phyloP scores from a whole-genome alignment of 2,888 invertebrate genomes.

The Bimastos eiseni region DNA sequence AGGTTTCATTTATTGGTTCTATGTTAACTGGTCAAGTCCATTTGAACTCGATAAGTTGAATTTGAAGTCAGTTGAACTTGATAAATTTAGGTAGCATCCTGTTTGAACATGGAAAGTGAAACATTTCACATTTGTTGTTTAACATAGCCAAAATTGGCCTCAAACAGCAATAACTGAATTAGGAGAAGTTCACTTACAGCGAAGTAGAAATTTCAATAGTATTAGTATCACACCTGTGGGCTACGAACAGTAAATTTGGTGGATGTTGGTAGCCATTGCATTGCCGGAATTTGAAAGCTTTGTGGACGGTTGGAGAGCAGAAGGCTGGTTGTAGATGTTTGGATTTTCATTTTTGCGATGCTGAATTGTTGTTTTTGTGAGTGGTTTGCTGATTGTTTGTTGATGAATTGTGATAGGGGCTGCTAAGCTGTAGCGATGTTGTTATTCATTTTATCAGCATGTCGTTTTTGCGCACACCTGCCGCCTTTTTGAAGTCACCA shows the following conservation, averaged over 20 bases:
- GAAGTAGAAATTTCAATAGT: not conserved
- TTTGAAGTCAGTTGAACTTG: not conserved
- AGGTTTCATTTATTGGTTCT: not conserved
- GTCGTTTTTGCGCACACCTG: slow-evolving; percentile 22
- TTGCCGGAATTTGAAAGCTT: not conserved
- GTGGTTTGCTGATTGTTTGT: not conserved
- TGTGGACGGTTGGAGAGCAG: not conserved
- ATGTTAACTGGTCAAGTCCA: not conserved
- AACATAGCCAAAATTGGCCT: not conserved
- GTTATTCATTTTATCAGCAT: slow-evolving; percentile 24
- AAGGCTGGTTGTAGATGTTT: not conserved
- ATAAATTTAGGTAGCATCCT: not conserved
- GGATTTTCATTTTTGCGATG: not conserved
- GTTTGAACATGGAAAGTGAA: not conserved
- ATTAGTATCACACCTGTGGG: not conserved
- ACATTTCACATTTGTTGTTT: not conserved
- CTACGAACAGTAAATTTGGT: not conserved
- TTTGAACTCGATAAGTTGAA: not conserved
- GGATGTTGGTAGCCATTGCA: not conserved
- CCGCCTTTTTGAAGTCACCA: not conserved
- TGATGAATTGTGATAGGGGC: not conserved
- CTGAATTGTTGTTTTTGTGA: not conserved
- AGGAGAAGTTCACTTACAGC: not conserved
- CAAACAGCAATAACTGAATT: not conserved
- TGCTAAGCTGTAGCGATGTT: slow-evolving; percentile 22